A percentile compares a stretch with the other conserved stretches of the same genome.
These are phyloP conservation scores for Leiothrix lutea DNA, from an alignment of 2,113 vertebrate genomes.

Conservation along the genomic window DNA sequence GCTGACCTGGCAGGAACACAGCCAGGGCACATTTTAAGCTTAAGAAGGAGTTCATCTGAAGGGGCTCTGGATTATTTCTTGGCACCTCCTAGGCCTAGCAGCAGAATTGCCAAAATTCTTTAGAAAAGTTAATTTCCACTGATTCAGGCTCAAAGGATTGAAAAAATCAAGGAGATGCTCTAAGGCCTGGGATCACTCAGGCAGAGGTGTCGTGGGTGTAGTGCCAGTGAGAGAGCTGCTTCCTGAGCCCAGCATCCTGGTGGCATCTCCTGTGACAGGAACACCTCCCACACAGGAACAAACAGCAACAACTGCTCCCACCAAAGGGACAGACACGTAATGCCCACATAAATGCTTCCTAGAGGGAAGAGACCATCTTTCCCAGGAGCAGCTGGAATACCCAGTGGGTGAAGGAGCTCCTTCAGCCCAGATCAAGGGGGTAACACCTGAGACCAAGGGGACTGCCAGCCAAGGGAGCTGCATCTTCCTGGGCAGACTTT, in stretches of 20 bases:
- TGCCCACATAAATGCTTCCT: neutral
- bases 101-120: slow-evolving; percentile 12
- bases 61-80: neutral
- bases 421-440: too few relatives aligned
- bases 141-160: neutral
- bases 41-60: neutral
- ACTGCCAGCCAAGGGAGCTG: neutral
- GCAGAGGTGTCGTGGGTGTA: accelerated
- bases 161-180: neutral
- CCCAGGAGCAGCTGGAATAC: neutral
- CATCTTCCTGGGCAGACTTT: neutral
- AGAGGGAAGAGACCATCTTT: neutral
- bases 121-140: neutral
- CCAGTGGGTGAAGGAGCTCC: neutral
- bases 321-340: neutral
- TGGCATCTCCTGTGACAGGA: neutral
- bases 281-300: neutral
- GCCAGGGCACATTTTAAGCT: neutral
- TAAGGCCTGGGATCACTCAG: neutral
- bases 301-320: neutral
- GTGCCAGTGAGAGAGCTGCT: accelerated
- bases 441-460: accelerated
- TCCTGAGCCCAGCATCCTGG: neutral
- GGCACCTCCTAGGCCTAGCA: neutral
- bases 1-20: neutral